These are phyloP conservation scores for Anoncus sp. DNA, from an alignment of 2,888 invertebrate species.

Conservation along the genomic window DNA sequence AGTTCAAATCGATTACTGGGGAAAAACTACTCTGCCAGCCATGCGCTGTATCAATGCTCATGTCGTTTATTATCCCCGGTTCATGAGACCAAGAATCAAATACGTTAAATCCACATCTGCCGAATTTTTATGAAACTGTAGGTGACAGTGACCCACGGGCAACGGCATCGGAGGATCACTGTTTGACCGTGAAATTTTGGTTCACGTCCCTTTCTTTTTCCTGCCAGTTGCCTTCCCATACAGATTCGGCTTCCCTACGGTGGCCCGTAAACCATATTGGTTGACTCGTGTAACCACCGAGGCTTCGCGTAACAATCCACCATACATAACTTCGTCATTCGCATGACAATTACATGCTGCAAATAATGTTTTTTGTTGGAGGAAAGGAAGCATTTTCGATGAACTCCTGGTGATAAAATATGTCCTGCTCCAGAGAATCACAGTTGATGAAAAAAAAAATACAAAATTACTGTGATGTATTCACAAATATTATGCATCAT, in stretches of 20 bases:
- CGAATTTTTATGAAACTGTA: constrained; percentile 42
- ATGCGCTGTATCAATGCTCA: constrained; percentile 31
- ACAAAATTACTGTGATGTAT: neutral
- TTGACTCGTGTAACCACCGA: neutral
- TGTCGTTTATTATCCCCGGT: constrained; percentile 38
- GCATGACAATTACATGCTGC: neutral
- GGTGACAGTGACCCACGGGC: constrained; percentile 29
- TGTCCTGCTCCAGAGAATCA: no score
- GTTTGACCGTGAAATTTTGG: constrained; percentile 16
- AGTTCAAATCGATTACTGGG: constrained; percentile 39
- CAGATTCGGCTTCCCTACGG: neutral
- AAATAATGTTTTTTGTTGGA: neutral
- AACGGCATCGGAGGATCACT: constrained; percentile 13
- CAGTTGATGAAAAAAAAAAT: neutral
- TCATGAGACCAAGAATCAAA: constrained; percentile 33
- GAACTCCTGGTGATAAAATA: neutral
- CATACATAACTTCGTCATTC: neutral
- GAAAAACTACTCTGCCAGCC: constrained; percentile 7
- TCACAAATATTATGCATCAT: neutral
- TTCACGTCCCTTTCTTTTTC: constrained; percentile 12
- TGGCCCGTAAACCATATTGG: neutral
- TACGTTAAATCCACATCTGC: constrained; percentile 55
- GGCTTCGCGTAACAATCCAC: neutral
- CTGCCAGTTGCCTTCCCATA: neutral
- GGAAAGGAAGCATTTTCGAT: neutral